Evolutionary conservation across 2,113 vertebrate species (phyloP).

Genomic region (Diadophis punctatus): DNA sequence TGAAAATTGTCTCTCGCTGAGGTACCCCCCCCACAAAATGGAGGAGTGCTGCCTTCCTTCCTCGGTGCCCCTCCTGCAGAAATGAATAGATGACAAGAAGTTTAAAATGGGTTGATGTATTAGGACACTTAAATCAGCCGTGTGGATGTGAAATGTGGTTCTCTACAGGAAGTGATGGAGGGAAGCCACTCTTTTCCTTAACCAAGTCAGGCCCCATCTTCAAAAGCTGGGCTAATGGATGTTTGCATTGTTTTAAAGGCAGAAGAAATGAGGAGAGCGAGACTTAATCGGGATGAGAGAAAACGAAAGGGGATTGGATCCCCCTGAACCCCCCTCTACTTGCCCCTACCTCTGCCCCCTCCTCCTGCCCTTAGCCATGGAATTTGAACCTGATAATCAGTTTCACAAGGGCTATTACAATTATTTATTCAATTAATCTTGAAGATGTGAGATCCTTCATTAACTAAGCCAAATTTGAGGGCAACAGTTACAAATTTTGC

Average conservation of each 20-base stretch:
- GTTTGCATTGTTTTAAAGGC: neutral
- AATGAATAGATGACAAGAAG: neutral
- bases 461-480: slow-evolving; percentile 70
- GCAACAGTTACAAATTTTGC: slow-evolving; percentile 75
- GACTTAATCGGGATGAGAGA: slow-evolving; percentile 31
- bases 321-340: neutral
- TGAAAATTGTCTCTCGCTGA: neutral
- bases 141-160: neutral
- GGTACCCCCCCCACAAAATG: neutral
- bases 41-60: neutral
- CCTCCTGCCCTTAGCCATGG: slow-evolving; percentile 46
- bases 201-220: neutral
- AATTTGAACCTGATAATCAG: slow-evolving; percentile 65
- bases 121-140: neutral
- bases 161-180: neutral
- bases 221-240: neutral
- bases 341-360: neutral
- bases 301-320: slow-evolving; percentile 51
- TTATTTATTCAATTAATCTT: slow-evolving; percentile 75
- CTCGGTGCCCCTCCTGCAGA: neutral
- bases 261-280: slow-evolving; percentile 26
- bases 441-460: slow-evolving; percentile 65
- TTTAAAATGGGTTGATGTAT: neutral
- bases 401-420: slow-evolving; percentile 69
- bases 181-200: neutral